These are phyloP conservation scores for Willowsia nigromaculata DNA, from an alignment of 2,888 invertebrate species.

Conservation along the genomic window DNA sequence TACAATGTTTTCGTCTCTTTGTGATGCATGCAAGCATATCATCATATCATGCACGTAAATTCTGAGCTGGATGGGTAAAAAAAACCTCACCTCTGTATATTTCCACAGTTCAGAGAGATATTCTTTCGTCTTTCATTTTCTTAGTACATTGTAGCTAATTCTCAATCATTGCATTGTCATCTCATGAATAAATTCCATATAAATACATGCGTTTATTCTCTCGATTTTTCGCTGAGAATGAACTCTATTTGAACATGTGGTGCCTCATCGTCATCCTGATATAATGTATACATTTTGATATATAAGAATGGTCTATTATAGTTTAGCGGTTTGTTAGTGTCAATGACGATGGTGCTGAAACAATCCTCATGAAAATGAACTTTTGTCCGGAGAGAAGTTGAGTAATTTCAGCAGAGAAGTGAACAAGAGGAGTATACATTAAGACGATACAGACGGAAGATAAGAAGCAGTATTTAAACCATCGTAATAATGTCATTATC, in stretches of 20 bases:
- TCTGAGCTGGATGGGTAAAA: not conserved
- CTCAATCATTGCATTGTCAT: conserved; percentile 22
- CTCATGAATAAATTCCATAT: conserved; percentile 44
- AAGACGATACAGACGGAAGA: conserved; percentile 37
- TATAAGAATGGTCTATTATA: not conserved
- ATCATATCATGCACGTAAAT: not conserved
- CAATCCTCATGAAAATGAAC: conserved; percentile 24
- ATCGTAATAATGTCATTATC: conserved; percentile 62
- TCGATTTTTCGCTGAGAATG: not conserved
- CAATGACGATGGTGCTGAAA: not conserved
- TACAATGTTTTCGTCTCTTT: too few species aligned
- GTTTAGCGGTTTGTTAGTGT: too few species aligned
- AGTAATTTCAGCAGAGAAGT: not conserved
- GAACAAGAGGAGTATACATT: not conserved
- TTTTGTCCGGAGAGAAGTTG: not conserved
- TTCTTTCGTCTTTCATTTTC: not conserved
- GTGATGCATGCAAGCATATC: too few species aligned
- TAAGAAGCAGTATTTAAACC: conserved; percentile 55
- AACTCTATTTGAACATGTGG: conserved; percentile 10
- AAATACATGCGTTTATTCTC: not conserved
- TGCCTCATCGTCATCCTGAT: not conserved
- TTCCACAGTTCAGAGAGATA: not conserved
- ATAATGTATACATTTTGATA: too few species aligned
- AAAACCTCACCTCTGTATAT: not conserved
- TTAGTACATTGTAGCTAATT: not conserved